phyloP scores from a whole-genome alignment of 2,113 vertebrate species.

The Spea bombifrons region DNA sequence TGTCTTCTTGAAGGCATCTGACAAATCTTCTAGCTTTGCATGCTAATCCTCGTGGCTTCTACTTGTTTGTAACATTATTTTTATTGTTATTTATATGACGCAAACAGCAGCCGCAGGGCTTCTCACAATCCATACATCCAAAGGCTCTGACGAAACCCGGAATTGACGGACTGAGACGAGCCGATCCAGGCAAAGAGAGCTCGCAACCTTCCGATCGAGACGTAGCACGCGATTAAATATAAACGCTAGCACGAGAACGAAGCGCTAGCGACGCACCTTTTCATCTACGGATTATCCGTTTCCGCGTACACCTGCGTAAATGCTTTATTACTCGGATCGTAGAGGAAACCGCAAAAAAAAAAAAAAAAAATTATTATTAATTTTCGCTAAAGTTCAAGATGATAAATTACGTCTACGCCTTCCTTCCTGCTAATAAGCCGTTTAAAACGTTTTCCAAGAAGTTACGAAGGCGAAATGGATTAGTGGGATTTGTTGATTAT shows the following conservation, averaged over 20 bases:
- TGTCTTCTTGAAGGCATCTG: constrained; percentile 37
- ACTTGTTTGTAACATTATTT: constrained; percentile 1
- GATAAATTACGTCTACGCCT: neutral
- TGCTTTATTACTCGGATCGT: neutral
- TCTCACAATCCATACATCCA: too few species aligned
- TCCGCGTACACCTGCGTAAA: neutral
- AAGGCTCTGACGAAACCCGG: too few species aligned
- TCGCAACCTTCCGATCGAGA: too few species aligned
- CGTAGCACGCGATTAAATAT: too few species aligned
- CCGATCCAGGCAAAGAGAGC: too few species aligned
- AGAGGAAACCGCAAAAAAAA: neutral
- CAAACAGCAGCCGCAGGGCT: too few species aligned
- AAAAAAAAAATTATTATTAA: neutral
- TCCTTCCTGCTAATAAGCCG: neutral
- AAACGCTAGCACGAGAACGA: too few species aligned
- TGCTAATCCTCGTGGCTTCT: constrained; percentile 14
- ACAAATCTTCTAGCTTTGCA: neutral
- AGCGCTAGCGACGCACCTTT: neutral
- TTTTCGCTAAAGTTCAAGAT: neutral
- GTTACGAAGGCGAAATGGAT: constrained; percentile 11
- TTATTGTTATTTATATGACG: neutral
- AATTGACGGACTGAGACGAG: too few species aligned
- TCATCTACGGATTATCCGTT: neutral
- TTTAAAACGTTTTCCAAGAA: neutral
- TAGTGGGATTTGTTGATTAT: constrained; percentile 1